phyloP scores from a whole-genome alignment of 2,888 invertebrate genomes.

The Oscheius sp. region DNA sequence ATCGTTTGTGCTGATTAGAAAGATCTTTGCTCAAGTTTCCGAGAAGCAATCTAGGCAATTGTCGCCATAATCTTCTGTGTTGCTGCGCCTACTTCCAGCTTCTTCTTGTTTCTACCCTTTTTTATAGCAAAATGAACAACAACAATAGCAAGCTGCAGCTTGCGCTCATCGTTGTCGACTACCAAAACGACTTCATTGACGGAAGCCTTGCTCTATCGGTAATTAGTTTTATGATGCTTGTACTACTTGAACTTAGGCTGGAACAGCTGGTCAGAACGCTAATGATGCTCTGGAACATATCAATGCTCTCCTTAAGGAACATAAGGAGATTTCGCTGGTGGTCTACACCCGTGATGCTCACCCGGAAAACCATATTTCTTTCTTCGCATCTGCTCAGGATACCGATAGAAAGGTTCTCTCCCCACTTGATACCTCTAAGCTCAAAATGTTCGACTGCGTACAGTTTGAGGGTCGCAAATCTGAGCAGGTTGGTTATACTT shows the following conservation, averaged over 20 bases:
- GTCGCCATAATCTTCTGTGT: not conserved
- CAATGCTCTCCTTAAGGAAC: not conserved
- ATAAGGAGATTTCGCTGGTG: not conserved
- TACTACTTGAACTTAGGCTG: not conserved
- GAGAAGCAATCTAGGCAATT: not conserved
- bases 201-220: conserved; percentile 18
- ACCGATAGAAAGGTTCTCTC: not conserved
- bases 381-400: not conserved
- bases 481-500: not conserved
- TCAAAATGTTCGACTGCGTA: conserved; percentile 8
- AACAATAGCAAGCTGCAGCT: not conserved
- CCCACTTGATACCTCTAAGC: not conserved
- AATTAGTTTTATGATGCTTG: not conserved
- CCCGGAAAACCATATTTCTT: conserved; percentile 1
- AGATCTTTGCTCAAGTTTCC: too few relatives aligned
- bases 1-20: too few relatives aligned
- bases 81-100: not conserved
- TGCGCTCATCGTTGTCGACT: conserved; percentile 24
- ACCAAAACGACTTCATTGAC: conserved; percentile 21
- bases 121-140: conserved; percentile 3
- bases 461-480: not conserved
- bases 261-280: conserved; percentile 12
- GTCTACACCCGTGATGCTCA: conserved; percentile 25
- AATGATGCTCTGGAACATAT: not conserved
- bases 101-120: not conserved